A percentile compares a stretch with the other conserved stretches of the same genome.
These are phyloP conservation scores for Oreohelix idahoensis DNA, from an alignment of 1,140 invertebrate genomes.

Conservation along the genomic window DNA sequence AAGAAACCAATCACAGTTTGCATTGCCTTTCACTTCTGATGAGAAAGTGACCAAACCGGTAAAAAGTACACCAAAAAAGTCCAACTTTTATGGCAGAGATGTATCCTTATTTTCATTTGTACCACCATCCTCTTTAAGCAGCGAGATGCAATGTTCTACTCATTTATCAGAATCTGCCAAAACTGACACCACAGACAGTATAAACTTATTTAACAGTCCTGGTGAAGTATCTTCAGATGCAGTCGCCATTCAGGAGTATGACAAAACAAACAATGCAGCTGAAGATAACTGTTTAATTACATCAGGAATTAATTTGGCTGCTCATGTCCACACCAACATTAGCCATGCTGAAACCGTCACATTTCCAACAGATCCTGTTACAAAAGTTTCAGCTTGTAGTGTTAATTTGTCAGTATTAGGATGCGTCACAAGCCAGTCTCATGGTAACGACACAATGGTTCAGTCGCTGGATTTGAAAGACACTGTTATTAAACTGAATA, in stretches of 20 bases:
- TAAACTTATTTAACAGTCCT: background rate
- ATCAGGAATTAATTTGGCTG: background rate
- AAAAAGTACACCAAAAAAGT: conserved; percentile 39
- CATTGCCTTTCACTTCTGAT: background rate
- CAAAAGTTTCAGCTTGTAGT: background rate
- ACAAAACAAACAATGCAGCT: background rate
- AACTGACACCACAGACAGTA: background rate
- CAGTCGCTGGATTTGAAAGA: background rate
- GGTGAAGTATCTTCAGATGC: background rate
- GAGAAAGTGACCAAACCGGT: background rate
- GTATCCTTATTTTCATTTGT: conserved; percentile 36
- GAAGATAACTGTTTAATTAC: background rate
- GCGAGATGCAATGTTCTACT: background rate
- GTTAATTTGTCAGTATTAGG: background rate
- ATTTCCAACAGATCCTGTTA: background rate
- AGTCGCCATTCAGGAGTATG: background rate
- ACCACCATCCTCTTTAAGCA: background rate
- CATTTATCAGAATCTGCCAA: background rate
- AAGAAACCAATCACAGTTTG: conserved; percentile 3
- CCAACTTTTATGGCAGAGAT: conserved; percentile 40
- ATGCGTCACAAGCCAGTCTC: background rate
- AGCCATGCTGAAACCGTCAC: background rate
- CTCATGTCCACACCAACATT: background rate
- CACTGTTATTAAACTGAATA: background rate
- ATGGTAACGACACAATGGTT: background rate